These are phyloP conservation scores for Brachyhypopomus occidentalis DNA, from an alignment of 2,113 vertebrate genomes.

Conservation along the genomic window DNA sequence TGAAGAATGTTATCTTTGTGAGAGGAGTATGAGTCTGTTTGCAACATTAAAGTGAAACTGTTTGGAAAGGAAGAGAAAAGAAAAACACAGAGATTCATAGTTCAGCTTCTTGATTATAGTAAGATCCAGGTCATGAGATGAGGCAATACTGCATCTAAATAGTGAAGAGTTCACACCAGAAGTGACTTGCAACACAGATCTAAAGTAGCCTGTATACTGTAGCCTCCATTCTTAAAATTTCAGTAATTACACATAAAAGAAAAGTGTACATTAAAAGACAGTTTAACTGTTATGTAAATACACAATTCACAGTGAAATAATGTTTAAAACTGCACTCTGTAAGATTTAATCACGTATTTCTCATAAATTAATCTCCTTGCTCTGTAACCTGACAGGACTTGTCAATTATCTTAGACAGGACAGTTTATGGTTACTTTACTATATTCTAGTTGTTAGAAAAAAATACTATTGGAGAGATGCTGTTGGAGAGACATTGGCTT, in stretches of 20 bases:
- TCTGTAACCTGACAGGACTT: not conserved
- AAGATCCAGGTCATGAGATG: not conserved
- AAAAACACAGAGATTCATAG: not conserved
- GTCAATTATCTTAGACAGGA: not conserved
- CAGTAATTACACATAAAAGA: not conserved
- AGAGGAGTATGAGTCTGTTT: not conserved
- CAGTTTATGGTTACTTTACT: not conserved
- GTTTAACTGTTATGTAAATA: not conserved
- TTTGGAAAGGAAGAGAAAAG: not conserved
- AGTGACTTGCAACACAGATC: not conserved
- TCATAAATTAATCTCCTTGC: not conserved
- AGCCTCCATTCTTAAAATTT: not conserved
- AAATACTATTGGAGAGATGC: not conserved
- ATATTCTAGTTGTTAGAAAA: not conserved
- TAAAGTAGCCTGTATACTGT: not conserved
- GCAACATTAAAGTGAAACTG: not conserved
- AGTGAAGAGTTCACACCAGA: not conserved
- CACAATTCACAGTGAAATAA: not conserved
- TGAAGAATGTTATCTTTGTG: not conserved
- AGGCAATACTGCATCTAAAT: not conserved
- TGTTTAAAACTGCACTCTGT: slow-evolving; percentile 3
- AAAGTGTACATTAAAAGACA: not conserved
- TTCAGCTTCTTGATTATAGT: not conserved
- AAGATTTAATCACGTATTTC: not conserved
- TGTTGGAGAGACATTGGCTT: not conserved